Evolutionary conservation across 2,113 vertebrate genomes (phyloP).

Genomic region (Crotalus horridus): DNA sequence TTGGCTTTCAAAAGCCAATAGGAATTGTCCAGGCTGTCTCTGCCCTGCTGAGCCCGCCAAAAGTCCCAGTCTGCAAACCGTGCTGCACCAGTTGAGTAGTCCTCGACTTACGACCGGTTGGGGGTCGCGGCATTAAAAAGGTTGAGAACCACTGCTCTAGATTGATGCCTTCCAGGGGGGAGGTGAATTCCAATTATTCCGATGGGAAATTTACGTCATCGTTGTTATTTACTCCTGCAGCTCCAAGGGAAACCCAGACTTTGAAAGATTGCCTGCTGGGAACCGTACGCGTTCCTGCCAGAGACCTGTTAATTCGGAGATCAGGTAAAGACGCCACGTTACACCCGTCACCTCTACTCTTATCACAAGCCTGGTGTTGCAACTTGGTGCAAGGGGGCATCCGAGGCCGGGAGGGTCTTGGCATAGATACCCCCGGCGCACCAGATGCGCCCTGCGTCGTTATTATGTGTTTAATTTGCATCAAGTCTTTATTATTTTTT

Average conservation of each 20-base stretch:
- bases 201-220: neutral
- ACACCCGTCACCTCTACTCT: accelerated
- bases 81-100: too few species aligned
- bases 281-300: conserved; percentile 68
- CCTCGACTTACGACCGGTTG: too few species aligned
- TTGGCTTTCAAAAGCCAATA: too few species aligned
- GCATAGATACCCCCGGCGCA: neutral
- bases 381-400: neutral
- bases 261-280: conserved; percentile 70
- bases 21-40: too few species aligned
- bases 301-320: conserved; percentile 68
- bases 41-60: too few species aligned
- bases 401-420: neutral
- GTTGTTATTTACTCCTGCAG: conserved; percentile 48
- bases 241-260: conserved; percentile 22
- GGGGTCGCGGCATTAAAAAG: too few species aligned
- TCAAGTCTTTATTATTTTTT: neutral
- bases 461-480: neutral
- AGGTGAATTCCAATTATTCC: neutral
- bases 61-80: too few species aligned
- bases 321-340: conserved; percentile 63
- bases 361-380: neutral
- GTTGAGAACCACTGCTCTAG: neutral
- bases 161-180: neutral
- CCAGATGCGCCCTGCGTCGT: neutral